Evolutionary conservation across 2,113 vertebrate genomes (phyloP).

Genomic region (Pitta sordida): DNA sequence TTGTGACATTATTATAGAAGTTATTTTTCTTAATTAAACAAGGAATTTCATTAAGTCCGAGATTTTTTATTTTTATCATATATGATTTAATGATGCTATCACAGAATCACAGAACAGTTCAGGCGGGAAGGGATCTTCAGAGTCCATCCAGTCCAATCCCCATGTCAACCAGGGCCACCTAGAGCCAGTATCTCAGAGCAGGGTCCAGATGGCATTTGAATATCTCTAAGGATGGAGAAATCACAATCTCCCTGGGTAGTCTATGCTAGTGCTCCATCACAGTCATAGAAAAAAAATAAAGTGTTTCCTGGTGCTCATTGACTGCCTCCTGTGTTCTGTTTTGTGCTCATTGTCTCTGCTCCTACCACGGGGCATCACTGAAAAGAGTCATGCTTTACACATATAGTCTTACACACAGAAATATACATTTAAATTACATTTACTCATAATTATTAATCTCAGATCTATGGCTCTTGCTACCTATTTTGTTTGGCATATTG

Average conservation of each 20-base stretch:
- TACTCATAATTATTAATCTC: not conserved
- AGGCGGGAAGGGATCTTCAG: not conserved
- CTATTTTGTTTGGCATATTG: not conserved
- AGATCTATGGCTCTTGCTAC: not conserved
- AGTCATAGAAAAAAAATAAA: not conserved
- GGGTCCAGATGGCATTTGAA: not conserved
- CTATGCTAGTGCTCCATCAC: not conserved
- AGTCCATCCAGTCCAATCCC: not conserved
- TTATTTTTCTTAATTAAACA: not conserved
- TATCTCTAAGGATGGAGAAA: not conserved
- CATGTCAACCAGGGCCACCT: not conserved
- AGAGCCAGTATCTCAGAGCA: not conserved
- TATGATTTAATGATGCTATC: not conserved
- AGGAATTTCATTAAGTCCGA: not conserved
- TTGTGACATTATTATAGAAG: not conserved
- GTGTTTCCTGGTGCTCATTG: not conserved
- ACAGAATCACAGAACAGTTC: not conserved
- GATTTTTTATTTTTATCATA: not conserved
- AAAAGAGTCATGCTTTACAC: not conserved
- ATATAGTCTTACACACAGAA: not conserved
- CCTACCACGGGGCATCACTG: not conserved
- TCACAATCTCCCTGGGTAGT: not conserved
- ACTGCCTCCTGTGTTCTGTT: not conserved
- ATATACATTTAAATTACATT: not conserved
- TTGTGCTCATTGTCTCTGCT: not conserved